A percentile compares a stretch with the other conserved stretches of the same genome.
Evolutionary conservation across 1,140 invertebrate genomes (phyloP).

Genomic region (Coptotermes formosanus): DNA sequence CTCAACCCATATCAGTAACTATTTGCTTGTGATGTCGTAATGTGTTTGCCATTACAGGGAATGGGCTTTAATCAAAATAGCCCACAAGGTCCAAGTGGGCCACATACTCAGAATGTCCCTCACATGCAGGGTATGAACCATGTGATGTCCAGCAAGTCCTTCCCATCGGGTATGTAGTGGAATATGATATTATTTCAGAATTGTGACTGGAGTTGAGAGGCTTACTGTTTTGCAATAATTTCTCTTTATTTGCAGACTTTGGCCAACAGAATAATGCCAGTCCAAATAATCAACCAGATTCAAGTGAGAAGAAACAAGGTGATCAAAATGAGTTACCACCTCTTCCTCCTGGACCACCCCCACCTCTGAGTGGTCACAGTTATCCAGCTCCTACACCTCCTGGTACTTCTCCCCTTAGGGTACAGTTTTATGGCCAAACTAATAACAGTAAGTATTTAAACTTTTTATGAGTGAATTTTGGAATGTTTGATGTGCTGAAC

Average conservation of each 20-base stretch:
- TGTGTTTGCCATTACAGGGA: conserved; percentile 20
- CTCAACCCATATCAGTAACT: too few species aligned
- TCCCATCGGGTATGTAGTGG: background rate
- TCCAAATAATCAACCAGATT: conserved; percentile 1
- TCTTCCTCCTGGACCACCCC: conserved; percentile 30
- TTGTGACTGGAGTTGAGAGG: background rate
- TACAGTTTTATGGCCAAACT: conserved; percentile 25
- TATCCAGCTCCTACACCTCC: conserved; percentile 17
- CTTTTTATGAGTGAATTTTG: too few species aligned
- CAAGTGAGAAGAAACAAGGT: background rate
- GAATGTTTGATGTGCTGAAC: too few species aligned
- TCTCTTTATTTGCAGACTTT: background rate
- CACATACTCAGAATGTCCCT: background rate
- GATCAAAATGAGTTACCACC: conserved; percentile 27
- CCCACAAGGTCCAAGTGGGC: conserved; percentile 12
- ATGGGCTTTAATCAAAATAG: conserved; percentile 28
- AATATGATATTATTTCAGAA: background rate
- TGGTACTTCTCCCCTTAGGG: conserved; percentile 23
- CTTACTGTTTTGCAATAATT: too few species aligned
- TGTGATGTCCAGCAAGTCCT: background rate
- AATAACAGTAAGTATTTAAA: background rate
- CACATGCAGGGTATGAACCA: conserved; percentile 20
- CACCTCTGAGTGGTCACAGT: conserved; percentile 13
- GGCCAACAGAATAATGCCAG: conserved; percentile 4
- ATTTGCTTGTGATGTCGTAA: background rate